Conservation (phyloP, 2,113 vertebrate genomes). For the Cyanistes caeruleus region DNA sequence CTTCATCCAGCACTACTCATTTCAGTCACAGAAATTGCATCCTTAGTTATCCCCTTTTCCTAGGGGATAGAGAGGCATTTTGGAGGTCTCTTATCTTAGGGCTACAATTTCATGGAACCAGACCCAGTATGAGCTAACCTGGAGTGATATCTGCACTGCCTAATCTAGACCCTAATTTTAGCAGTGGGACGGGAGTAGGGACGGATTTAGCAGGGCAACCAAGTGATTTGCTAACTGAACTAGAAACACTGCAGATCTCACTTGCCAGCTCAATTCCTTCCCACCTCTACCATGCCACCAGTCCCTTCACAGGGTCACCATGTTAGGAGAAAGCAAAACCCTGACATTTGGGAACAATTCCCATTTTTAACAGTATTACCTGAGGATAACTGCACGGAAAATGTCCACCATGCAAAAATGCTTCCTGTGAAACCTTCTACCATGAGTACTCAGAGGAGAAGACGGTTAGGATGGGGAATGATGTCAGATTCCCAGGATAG, state of each 20-base stretch:
- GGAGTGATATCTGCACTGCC: background rate
- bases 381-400: background rate
- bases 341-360: background rate
- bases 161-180: background rate
- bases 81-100: background rate
- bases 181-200: background rate
- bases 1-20: background rate
- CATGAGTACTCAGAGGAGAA: background rate
- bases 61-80: background rate
- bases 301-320: background rate
- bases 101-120: background rate
- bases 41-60: background rate
- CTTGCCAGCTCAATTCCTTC: background rate
- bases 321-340: background rate
- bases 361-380: background rate
- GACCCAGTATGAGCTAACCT: background rate
- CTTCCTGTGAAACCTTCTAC: background rate
- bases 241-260: background rate
- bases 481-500: background rate
- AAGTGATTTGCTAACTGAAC: background rate
- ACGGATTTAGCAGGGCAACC: background rate
- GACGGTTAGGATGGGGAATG: background rate
- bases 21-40: background rate
- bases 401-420: background rate
- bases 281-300: background rate